A percentile compares a stretch with the other conserved stretches of the same genome.
Conservation (phyloP, 2,888 invertebrate species). For the Ectemnius lituratus region DNA sequence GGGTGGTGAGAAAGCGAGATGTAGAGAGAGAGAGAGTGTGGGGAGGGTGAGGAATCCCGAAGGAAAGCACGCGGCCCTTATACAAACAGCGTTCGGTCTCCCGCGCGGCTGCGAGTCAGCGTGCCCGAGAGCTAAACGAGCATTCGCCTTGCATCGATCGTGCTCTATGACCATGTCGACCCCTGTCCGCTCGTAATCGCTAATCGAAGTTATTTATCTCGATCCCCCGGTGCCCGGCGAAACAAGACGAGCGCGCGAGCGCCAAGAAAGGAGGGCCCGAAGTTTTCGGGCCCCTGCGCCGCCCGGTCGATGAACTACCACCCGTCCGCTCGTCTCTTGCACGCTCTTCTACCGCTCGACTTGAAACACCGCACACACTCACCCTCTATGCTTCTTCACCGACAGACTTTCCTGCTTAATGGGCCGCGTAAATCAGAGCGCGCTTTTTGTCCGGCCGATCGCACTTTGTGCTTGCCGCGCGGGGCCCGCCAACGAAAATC, state of each 20-base stretch:
- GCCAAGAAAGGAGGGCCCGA: conserved; percentile 8
- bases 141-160: conserved; percentile 51
- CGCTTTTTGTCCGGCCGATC: too few species aligned
- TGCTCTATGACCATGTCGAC: conserved; percentile 61
- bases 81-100: conserved; percentile 18
- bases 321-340: background rate
- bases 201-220: conserved; percentile 65
- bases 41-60: too few species aligned
- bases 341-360: too few species aligned
- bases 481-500: too few species aligned
- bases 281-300: conserved; percentile 16
- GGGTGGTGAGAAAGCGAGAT: too few species aligned
- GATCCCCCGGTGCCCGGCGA: conserved; percentile 25
- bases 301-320: conserved; percentile 37
- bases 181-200: conserved; percentile 57
- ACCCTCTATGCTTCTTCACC: too few species aligned
- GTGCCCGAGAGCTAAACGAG: conserved; percentile 40
- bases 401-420: too few species aligned
- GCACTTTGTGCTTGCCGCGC: too few species aligned
- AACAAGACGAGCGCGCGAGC: conserved; percentile 22
- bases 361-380: too few species aligned
- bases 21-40: too few species aligned
- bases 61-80: too few species aligned
- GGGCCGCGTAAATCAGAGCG: too few species aligned
- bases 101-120: background rate